Conservation (phyloP, 1,140 invertebrate genomes). For the Prorops nasuta region DNA sequence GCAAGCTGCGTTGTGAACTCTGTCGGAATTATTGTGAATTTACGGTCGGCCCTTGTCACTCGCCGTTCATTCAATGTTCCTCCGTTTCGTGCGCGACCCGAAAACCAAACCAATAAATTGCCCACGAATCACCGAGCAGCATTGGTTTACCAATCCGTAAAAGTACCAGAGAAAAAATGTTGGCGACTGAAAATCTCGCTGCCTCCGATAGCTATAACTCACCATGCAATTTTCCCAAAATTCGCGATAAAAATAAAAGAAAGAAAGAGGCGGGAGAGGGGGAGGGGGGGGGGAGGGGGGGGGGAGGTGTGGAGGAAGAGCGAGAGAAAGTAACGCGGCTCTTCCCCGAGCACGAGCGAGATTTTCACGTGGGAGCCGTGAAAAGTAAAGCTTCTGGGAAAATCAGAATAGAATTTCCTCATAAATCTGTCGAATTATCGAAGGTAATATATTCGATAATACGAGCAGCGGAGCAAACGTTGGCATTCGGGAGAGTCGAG, state of each 20-base stretch:
- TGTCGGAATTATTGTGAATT: conserved; percentile 44
- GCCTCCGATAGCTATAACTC: no score
- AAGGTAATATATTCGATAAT: no score
- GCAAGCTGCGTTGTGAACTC: conserved; percentile 22
- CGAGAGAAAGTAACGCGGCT: conserved; percentile 1
- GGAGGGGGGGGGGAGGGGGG: no score
- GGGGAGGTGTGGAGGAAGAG: no score
- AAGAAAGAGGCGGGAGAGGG: no score
- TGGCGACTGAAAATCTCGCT: conserved; percentile 20
- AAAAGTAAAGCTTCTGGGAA: no score
- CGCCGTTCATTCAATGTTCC: conserved; percentile 32
- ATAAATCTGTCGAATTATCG: no score
- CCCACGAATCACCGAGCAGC: conserved; percentile 30
- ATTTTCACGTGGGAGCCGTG: neutral
- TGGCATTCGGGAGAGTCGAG: no score
- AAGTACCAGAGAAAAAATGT: conserved; percentile 26
- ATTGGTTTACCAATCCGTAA: conserved; percentile 33
- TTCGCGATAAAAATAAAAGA: no score
- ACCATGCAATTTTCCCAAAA: no score
- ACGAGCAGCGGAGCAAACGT: no score
- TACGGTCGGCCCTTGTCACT: conserved; percentile 37
- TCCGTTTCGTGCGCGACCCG: conserved; percentile 11
- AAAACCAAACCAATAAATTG: conserved; percentile 41
- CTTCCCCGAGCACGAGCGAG: neutral
- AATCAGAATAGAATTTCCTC: no score